Conservation (phyloP, 2,113 vertebrate genomes). For the Arenaria interpres region DNA sequence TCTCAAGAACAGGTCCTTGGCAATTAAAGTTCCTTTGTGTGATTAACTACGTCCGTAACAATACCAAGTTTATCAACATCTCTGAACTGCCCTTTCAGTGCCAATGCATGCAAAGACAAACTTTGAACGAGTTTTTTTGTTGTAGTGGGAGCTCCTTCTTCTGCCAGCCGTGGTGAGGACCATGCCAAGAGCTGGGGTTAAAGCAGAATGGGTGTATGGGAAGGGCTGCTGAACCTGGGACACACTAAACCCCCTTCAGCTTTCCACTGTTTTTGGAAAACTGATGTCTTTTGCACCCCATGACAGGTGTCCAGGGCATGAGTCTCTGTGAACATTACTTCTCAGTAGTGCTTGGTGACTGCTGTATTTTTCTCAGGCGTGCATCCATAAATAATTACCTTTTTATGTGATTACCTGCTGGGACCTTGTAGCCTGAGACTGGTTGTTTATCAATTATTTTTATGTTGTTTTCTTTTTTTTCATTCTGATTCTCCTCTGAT, state of each 20-base stretch:
- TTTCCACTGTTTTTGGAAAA: neutral
- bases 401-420: neutral
- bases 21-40: neutral
- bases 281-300: fast-evolving
- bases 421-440: neutral
- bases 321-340: neutral
- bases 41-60: neutral
- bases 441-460: neutral
- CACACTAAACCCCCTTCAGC: neutral
- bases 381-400: neutral
- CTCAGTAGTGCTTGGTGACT: neutral
- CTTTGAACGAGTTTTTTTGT: neutral
- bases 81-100: neutral
- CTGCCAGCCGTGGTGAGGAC: neutral
- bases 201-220: neutral
- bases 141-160: neutral
- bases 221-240: neutral
- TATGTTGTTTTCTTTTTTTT: neutral
- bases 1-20: neutral
- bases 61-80: neutral
- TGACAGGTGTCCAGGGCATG: neutral
- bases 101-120: neutral
- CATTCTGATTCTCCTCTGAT: neutral
- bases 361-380: neutral
- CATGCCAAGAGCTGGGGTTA: neutral